Conservation (phyloP, 2,888 invertebrate species). For the Drosophila atripex region DNA sequence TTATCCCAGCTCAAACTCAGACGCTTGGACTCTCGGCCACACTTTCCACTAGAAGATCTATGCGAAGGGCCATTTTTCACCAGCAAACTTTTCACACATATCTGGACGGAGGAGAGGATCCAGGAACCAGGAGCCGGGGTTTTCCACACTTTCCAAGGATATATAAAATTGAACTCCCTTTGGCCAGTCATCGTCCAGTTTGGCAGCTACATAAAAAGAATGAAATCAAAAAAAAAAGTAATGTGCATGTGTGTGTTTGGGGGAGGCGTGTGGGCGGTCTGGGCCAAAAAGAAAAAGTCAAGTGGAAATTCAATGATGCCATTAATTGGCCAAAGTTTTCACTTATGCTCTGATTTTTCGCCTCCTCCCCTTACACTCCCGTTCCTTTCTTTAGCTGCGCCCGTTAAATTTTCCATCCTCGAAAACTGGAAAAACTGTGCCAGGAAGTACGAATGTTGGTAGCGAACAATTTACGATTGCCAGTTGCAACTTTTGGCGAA, state of each 20-base stretch:
- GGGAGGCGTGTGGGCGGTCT: background rate
- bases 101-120: constrained; percentile 1
- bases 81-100: constrained; percentile 66
- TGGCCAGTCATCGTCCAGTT: constrained; percentile 78
- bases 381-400: background rate
- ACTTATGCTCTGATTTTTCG: constrained; percentile 78
- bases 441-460: constrained; percentile 75
- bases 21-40: constrained; percentile 27
- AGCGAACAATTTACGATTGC: constrained; percentile 73
- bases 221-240: constrained; percentile 24
- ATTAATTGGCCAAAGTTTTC: constrained; percentile 81
- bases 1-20: constrained; percentile 74
- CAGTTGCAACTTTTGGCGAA: constrained; percentile 68
- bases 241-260: background rate
- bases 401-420: constrained; percentile 1
- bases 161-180: constrained; percentile 78
- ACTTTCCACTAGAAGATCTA: constrained; percentile 61
- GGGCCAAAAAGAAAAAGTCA: constrained; percentile 66
- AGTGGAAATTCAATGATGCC: constrained; percentile 81
- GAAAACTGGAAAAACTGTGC: constrained; percentile 60
- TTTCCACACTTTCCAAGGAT: constrained; percentile 51
- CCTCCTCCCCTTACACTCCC: constrained; percentile 26
- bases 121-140: constrained; percentile 1
- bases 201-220: constrained; percentile 61
- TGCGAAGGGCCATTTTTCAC: constrained; percentile 74